Base-by-base conservation (phyloP, 2,888 invertebrate species). In the Rotaria macrura region DNA sequence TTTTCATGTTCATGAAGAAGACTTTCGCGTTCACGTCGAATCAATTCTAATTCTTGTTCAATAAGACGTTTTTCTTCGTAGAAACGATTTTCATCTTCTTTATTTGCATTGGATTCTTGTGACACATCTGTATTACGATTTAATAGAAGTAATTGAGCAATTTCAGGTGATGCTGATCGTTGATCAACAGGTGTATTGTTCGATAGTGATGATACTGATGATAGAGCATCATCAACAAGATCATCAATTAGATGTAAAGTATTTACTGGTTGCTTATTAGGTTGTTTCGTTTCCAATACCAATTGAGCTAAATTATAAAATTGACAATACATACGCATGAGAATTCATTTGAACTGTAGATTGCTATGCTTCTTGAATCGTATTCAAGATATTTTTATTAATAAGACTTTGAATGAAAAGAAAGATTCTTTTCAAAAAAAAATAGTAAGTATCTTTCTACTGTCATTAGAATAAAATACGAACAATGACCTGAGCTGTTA, bases 31-130 rank as follows among this genome's bases (percentile, higher is more conserved):
- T 86, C 84, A 40, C 65, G 57, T 47, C 86, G 38, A 52, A 86
- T 83, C 54, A 86, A 52, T 83, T 84, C 84, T 52, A 86, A 65
- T 79, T 86, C 84, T 47, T 86, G 52, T 79, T 86, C 84, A 84
- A 86, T 86, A 23, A 86, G 52, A 29, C 83, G 85, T 65, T 85
- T 85, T 52, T 85, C 83, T 43, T 57, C n/a, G 23, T 85, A 65
- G 12, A 85, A 84, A 49, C 47, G 40, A 72, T 72, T 84, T 14
- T 84, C 65, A 55, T 84, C 40, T 40, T 25, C 43, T 57, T 57
- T 83, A 57, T 85, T 83, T 12, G 25, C 14, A 65, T 17, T 34
- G 20, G 38, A 65, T 65, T 65, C 65, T 65, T 65, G 65, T 5
- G 65, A 29, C 2, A 6, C 7, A 34, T 65, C 65, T 0, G 10